These are phyloP conservation scores for Sussaba pulchella DNA, from an alignment of 2,888 invertebrate genomes.

Conservation along the genomic window DNA sequence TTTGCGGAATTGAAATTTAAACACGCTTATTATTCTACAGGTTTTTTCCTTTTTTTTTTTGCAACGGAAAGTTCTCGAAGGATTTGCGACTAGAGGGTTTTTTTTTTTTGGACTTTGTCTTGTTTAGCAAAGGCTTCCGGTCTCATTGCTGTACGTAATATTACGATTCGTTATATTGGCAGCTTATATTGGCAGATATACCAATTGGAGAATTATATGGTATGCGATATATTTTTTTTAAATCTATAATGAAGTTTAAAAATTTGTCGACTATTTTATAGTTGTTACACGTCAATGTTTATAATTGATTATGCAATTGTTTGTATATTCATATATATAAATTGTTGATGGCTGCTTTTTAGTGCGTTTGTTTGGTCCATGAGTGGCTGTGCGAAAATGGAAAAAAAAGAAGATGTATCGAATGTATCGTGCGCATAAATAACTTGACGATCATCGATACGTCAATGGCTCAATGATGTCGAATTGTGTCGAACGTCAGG, in stretches of 20 bases:
- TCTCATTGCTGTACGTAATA: constrained; percentile 49
- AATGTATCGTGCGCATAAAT: constrained; percentile 2
- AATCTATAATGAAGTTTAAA: constrained; percentile 38
- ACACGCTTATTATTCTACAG: constrained; percentile 54
- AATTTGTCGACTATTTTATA: constrained; percentile 38
- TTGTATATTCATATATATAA: constrained; percentile 73
- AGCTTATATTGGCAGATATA: no score
- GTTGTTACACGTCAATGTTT: constrained; percentile 68
- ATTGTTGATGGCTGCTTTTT: constrained; percentile 70
- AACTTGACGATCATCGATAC: constrained; percentile 56
- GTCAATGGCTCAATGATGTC: constrained; percentile 23
- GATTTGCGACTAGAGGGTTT: constrained; percentile 1
- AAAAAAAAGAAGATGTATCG: neutral
- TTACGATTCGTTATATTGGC: constrained; percentile 52
- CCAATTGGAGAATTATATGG: constrained; percentile 33
- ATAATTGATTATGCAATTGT: constrained; percentile 71
- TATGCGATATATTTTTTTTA: constrained; percentile 52
- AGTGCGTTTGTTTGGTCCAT: constrained; percentile 35
- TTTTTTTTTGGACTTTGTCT: constrained; percentile 2
- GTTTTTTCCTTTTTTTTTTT: constrained; percentile 15
- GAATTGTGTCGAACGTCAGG: neutral
- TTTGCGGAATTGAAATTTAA: constrained; percentile 31
- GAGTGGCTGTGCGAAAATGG: constrained; percentile 1
- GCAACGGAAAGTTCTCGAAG: constrained; percentile 21
- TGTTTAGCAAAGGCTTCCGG: constrained; percentile 35